Conservation (phyloP, 2,113 vertebrate genomes). For the Megaceryle maxima region DNA sequence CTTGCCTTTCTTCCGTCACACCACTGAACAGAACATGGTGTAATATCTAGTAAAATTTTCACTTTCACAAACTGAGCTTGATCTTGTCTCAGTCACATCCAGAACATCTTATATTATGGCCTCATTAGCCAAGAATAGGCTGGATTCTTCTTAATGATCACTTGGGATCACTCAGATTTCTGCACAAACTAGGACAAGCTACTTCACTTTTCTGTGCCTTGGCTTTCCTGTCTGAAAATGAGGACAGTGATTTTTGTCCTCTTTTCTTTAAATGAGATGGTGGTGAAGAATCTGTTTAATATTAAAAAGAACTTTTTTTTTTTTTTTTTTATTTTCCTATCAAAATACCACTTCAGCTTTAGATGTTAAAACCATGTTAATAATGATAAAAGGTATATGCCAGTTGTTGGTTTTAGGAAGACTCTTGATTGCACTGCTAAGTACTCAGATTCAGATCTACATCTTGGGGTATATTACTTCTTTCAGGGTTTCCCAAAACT, state of each 20-base stretch:
- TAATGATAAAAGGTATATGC: background rate
- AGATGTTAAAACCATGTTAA: background rate
- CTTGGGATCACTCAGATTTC: background rate
- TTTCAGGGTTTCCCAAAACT: background rate
- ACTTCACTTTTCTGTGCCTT: background rate
- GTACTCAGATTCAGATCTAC: background rate
- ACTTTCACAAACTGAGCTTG: background rate
- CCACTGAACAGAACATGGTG: background rate
- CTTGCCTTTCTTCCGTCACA: background rate
- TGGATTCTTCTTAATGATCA: slow-evolving; percentile 15
- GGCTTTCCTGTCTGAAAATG: background rate
- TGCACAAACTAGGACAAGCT: slow-evolving; percentile 20
- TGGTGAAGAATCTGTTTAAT: background rate
- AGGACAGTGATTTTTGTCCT: background rate
- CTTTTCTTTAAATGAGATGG: background rate
- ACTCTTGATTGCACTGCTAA: background rate
- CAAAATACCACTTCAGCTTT: background rate
- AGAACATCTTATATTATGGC: background rate
- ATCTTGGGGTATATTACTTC: background rate
- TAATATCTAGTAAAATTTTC: background rate
- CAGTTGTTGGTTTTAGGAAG: background rate
- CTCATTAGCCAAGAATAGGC: slow-evolving; percentile 22
- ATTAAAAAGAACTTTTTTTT: background rate
- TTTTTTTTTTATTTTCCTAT: background rate
- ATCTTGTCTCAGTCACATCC: background rate